Percentiles rank a stretch among this genome's conserved stretches.
Evolutionary conservation across 30 jellyfish, hydroid and myxozoan species (phyloP).

Genomic region (Hydractinia symbiolongicarpus): DNA sequence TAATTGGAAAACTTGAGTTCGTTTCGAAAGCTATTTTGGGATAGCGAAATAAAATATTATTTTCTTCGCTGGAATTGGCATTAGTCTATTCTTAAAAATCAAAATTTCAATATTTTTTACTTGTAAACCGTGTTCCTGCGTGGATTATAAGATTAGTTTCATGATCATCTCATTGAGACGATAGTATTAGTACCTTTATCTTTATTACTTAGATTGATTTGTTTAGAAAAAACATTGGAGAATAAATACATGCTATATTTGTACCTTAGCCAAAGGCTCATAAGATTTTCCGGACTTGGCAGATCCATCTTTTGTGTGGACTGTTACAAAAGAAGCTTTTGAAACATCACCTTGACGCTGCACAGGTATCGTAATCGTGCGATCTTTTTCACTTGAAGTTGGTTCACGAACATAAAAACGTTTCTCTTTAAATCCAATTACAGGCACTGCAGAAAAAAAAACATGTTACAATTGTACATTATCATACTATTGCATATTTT

Average conservation of each 20-base stretch:
- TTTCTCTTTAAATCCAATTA: conserved; percentile 58
- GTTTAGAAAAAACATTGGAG: too few species aligned
- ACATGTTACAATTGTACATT: too few species aligned
- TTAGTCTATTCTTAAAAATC: too few species aligned
- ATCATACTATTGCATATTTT: too few species aligned
- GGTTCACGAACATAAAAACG: conserved; percentile 81
- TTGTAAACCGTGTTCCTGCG: too few species aligned
- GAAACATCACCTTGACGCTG: conserved; percentile 77
- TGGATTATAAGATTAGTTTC: too few species aligned
- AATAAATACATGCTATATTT: neutral
- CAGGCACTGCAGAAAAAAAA: conserved; percentile 52
- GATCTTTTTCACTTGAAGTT: conserved; percentile 40
- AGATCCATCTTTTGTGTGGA: conserved; percentile 89
- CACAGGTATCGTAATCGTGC: conserved; percentile 55
- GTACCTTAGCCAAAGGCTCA: conserved; percentile 83
- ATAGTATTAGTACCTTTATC: too few species aligned
- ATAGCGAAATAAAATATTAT: neutral
- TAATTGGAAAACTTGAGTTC: neutral
- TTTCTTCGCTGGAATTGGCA: too few species aligned
- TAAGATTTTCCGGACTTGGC: conserved; percentile 79
- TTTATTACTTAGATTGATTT: too few species aligned
- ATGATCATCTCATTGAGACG: too few species aligned
- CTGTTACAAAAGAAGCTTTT: conserved; percentile 46
- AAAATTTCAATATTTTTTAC: too few species aligned
- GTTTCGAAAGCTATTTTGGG: neutral